Conservation (phyloP, 37 sponge, comb jelly and placozoan genomes). For the Beroe forskalii region DNA sequence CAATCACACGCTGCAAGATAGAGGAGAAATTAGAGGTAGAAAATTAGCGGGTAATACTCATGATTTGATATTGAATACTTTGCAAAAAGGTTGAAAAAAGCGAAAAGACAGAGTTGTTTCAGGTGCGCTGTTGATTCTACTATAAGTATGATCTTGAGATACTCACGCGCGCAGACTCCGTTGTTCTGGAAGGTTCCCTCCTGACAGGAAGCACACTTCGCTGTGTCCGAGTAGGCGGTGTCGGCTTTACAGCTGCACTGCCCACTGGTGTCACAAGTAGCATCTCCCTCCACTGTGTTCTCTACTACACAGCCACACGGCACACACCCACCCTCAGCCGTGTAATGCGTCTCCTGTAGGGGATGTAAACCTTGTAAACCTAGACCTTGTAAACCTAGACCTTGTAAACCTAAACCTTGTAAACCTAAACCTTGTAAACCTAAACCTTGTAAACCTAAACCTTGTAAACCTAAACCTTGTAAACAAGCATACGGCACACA, state of each 20-base stretch:
- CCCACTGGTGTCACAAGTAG: background rate
- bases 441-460: too few relatives aligned
- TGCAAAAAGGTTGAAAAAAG: too few relatives aligned
- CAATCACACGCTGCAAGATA: slow-evolving; percentile 54
- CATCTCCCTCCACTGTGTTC: background rate
- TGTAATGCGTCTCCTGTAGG: too few relatives aligned
- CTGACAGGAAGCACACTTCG: slow-evolving; percentile 32
- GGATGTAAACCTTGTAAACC: background rate
- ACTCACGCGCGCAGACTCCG: slow-evolving; percentile 50
- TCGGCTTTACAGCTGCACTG: slow-evolving; percentile 18
- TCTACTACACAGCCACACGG: background rate
- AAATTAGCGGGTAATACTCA: background rate
- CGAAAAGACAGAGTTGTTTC: too few relatives aligned
- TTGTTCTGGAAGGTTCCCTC: slow-evolving; percentile 52
- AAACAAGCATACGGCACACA: slow-evolving; percentile 24
- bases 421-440: too few relatives aligned
- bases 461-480: too few relatives aligned
- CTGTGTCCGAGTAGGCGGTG: background rate
- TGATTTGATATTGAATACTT: too few relatives aligned
- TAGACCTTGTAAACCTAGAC: too few relatives aligned
- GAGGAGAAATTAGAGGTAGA: background rate
- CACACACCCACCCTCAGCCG: background rate
- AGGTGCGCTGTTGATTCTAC: too few relatives aligned
- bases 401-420: too few relatives aligned
- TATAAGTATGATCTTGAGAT: too few relatives aligned